A percentile compares a stretch with the other conserved stretches of the same genome.
phyloP scores from a whole-genome alignment of 2,797 vertebrate genomes.

The Cynodonichthys magdalenae region DNA sequence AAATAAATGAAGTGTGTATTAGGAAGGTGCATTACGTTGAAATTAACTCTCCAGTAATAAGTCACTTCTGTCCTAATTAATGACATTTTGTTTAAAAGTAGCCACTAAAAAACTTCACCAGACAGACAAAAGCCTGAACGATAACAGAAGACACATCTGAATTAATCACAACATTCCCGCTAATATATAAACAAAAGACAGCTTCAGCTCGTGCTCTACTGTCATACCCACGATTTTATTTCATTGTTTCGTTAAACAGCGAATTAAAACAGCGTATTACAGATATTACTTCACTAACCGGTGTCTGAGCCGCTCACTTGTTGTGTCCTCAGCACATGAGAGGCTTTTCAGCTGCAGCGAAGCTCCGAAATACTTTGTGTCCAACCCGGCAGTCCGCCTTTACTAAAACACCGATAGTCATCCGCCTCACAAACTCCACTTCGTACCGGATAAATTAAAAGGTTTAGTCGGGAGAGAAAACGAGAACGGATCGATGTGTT shows the following conservation, averaged over 20 bases:
- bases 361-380: constrained; percentile 9
- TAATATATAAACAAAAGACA: neutral
- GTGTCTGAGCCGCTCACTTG: constrained; percentile 31
- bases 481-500: constrained; percentile 2
- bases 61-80: constrained; percentile 37
- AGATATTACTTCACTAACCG: constrained; percentile 9
- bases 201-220: neutral
- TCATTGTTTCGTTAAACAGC: neutral
- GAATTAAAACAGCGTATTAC: constrained; percentile 12
- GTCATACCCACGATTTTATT: neutral
- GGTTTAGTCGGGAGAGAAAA: constrained; percentile 3
- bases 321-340: constrained; percentile 20
- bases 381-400: neutral
- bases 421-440: neutral
- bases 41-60: constrained; percentile 42
- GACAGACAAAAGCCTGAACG: neutral
- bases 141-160: neutral
- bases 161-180: neutral
- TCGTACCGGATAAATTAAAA: constrained; percentile 9
- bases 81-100: constrained; percentile 12
- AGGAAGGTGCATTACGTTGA: too few relatives aligned
- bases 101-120: neutral
- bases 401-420: too few relatives aligned
- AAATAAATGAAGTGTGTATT: too few relatives aligned
- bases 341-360: constrained; percentile 25